Conservation (phyloP, 2,888 invertebrate genomes). For the Erebia epiphron region DNA sequence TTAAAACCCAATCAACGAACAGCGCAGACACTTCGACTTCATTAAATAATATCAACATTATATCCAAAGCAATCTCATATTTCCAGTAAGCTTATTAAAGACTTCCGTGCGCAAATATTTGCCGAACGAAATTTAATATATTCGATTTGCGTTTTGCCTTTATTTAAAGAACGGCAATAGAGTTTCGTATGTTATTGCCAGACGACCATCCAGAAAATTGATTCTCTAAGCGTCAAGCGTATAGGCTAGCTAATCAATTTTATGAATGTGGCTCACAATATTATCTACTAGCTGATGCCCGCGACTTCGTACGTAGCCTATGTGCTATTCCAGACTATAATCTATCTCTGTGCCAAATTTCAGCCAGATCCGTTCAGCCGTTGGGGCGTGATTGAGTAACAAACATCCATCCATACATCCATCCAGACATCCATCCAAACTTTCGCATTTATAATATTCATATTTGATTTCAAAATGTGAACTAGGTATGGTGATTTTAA, state of each 20-base stretch:
- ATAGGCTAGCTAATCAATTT: neutral
- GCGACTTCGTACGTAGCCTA: too few relatives aligned
- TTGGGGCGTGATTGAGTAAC: too few relatives aligned
- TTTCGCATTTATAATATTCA: too few relatives aligned
- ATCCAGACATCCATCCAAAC: too few relatives aligned
- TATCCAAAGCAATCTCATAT: constrained; percentile 18
- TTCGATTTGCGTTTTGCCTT: constrained; percentile 17
- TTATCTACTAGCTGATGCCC: too few relatives aligned
- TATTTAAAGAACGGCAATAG: constrained; percentile 13
- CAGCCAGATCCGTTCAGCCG: too few relatives aligned
- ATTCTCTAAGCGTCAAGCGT: neutral
- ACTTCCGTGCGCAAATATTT: constrained; percentile 20
- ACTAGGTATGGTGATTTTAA: too few relatives aligned
- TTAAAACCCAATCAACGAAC: constrained; percentile 4
- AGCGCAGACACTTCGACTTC: constrained; percentile 9
- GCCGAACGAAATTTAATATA: neutral
- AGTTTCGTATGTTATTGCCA: constrained; percentile 10
- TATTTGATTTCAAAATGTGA: too few relatives aligned
- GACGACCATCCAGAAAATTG: constrained; percentile 11
- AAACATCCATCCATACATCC: too few relatives aligned
- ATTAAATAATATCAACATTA: constrained; percentile 9
- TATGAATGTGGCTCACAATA: neutral
- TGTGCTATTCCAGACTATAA: too few relatives aligned
- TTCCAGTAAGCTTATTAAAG: constrained; percentile 18
- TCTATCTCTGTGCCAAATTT: too few relatives aligned